Conservation (phyloP, 2,888 invertebrate genomes). For the Tenthredo amoena region DNA sequence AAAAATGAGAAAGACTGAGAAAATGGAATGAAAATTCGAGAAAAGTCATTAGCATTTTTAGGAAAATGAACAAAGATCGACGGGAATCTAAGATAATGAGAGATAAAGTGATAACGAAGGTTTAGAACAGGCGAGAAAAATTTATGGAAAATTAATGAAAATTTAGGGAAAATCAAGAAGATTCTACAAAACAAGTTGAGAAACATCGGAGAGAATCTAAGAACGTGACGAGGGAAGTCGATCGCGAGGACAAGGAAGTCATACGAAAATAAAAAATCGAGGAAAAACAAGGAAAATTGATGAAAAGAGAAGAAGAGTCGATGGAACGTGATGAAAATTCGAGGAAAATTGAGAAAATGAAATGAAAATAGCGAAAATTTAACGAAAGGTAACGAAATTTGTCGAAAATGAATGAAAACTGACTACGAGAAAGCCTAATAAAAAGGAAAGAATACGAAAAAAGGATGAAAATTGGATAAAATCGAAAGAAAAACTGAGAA, state of each 20-base stretch:
- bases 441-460: not conserved
- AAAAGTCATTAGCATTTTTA: not conserved
- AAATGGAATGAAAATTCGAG: not conserved
- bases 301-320: no score
- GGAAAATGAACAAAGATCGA: not conserved
- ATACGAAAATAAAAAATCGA: not conserved
- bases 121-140: not conserved
- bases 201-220: not conserved
- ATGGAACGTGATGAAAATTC: not conserved
- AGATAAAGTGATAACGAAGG: not conserved
- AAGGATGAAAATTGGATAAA: not conserved
- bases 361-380: no score
- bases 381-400: no score
- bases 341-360: no score
- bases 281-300: not conserved
- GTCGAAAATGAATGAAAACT: no score
- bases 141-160: not conserved
- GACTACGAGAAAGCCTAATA: no score
- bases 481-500: not conserved
- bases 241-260: not conserved
- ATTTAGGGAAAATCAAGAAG: not conserved
- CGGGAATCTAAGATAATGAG: not conserved
- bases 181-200: not conserved
- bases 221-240: not conserved
- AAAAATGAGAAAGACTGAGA: not conserved